Evolutionary conservation across 2,888 invertebrate genomes (phyloP), one percentile per base, ranked within the genome.

Genomic region (Chymomyza fuscimana): DNA sequence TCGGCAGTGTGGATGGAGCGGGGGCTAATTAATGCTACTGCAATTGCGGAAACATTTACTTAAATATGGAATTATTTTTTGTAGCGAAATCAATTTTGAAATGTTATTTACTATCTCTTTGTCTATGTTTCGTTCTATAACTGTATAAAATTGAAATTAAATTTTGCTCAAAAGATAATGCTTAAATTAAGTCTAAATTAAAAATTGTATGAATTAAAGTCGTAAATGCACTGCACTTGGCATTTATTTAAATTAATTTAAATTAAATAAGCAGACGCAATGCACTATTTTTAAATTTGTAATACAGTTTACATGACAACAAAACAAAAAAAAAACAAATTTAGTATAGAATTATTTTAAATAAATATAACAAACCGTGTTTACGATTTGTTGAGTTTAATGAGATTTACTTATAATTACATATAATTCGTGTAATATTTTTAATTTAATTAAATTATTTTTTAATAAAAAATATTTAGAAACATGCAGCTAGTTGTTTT

Each of bases 81-180:
- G 85, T 86, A 85, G 85, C 86, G 88, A 85, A 87, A 81, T 86
- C 73, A 78, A 83, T 80, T 84, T 83, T 84, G 78, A 71, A 80
- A 86, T 86, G 85, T 79, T 85, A 86, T 83, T 81, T 77, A 77
- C 71, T 74, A 67, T 76, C 66, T 70, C 69, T 71, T 64, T 56
- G 50, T 65, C 19, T 68, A 59, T 65, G 36, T 68, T 22, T 54
- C 19, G 54, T 22, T 19, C 19, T 19, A 54, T 66, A 60, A 64
- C 74, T 74, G 78, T 85, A 73, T 81, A 77, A 77, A 77, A 78
- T 79, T 80, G 67, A 74, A 86, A 74, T 10, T 61, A 51, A 61
- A 78, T 80, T 86, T 86, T 86, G 85, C 88, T 84, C 87, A 59
- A 81, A 86, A 86, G 79, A 86, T 86, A 88, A 88, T 88, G 65